A percentile compares a stretch with the other conserved stretches of the same genome.
Evolutionary conservation across 1,140 invertebrate species (phyloP).

Genomic region (Sarcophaga bullata): DNA sequence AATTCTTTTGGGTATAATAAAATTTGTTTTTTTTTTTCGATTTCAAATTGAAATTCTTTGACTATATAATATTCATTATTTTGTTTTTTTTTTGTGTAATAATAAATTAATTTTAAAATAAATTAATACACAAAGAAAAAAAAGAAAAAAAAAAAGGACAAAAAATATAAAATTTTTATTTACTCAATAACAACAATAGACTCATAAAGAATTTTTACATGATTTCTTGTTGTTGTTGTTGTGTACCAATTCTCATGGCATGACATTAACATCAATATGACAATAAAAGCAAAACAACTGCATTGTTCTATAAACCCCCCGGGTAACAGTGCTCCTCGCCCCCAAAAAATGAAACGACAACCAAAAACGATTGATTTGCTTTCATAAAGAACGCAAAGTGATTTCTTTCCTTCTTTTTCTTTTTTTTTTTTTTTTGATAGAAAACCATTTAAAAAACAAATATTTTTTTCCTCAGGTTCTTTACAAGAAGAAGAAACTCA

Average conservation of each 20-base stretch:
- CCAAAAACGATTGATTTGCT: not conserved
- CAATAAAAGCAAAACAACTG: constrained; percentile 24
- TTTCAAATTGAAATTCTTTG: no score
- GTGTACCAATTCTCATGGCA: constrained; percentile 13
- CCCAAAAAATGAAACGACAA: not conserved
- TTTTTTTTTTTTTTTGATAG: not conserved
- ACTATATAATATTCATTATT: no score
- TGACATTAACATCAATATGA: constrained; percentile 26
- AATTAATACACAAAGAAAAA: no score
- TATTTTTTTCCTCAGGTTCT: not conserved
- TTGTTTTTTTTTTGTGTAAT: no score
- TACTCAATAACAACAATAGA: not conserved
- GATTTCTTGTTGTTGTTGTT: not conserved
- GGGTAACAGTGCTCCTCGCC: no score
- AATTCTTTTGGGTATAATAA: no score
- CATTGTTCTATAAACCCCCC: not conserved
- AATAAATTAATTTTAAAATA: no score
- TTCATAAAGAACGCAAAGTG: not conserved
- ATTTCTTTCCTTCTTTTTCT: not conserved
- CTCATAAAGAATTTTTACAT: constrained; percentile 19
- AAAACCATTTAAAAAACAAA: not conserved
- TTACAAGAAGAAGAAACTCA: not conserved
- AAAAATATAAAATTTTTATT: no score
- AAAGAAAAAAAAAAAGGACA: no score
- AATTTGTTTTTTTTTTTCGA: no score